Percentiles rank a stretch among this genome's conserved stretches.
phyloP scores from a whole-genome alignment of 2,113 vertebrate species.

The Gorsachius goisagi region DNA sequence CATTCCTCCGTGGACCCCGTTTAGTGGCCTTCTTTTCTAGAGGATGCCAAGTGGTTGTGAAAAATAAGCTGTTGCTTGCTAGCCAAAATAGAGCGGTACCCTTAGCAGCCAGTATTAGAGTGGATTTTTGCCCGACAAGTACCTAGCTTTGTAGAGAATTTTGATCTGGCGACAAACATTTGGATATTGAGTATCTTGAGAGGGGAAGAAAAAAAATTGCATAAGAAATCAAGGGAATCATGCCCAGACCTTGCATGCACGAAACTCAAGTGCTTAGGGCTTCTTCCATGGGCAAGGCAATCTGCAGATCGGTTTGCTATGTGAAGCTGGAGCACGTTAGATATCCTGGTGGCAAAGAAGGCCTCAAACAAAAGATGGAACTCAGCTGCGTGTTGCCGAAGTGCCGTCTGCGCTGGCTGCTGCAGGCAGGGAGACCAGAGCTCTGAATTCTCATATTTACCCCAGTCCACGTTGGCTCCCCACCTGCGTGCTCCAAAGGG shows the following conservation, averaged over 20 bases:
- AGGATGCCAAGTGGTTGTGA: not conserved
- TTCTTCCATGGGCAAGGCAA: not conserved
- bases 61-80: not conserved
- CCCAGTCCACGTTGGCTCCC: not conserved
- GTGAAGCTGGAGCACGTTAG: not conserved
- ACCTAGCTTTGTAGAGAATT: not conserved
- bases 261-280: not conserved
- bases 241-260: not conserved
- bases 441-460: not conserved
- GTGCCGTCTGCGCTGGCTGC: not conserved
- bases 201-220: too few species aligned
- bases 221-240: not conserved
- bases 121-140: not conserved
- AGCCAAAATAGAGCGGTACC: not conserved
- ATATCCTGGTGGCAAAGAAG: not conserved
- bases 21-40: not conserved
- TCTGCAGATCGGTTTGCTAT: not conserved
- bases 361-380: not conserved
- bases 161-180: not conserved
- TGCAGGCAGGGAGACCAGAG: not conserved
- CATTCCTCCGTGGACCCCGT: not conserved
- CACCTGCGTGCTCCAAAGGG: not conserved
- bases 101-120: not conserved
- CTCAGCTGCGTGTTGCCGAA: fast-evolving
- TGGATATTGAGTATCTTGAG: not conserved